These are phyloP conservation scores for Bos indicus DNA, from an alignment of 2,113 vertebrate genomes.

Conservation along the genomic window DNA sequence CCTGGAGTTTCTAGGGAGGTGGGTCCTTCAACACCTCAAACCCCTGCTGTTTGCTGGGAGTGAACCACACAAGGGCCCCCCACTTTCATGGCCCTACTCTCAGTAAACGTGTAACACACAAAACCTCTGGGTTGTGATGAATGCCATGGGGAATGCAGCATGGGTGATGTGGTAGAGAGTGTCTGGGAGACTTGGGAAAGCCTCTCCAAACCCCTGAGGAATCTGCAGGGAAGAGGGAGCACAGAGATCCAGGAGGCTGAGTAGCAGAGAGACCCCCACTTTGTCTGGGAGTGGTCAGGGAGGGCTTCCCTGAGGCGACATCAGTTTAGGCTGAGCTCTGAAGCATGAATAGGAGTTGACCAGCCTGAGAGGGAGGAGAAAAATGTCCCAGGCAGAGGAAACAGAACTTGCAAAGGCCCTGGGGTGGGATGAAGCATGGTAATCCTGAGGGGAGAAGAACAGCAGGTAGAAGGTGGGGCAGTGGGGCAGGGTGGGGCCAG, in stretches of 20 bases:
- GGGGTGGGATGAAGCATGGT: not conserved
- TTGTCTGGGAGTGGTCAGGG: not conserved
- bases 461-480: not conserved
- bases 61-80: not conserved
- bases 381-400: not conserved
- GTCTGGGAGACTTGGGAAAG: not conserved
- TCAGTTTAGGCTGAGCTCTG: not conserved
- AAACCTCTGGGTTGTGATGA: not conserved
- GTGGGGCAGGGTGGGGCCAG: rapidly evolving
- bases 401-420: not conserved
- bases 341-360: not conserved
- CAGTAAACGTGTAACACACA: rapidly evolving
- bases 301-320: not conserved
- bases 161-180: not conserved
- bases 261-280: not conserved
- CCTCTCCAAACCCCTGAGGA: not conserved
- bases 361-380: not conserved
- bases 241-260: not conserved
- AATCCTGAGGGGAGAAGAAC: not conserved
- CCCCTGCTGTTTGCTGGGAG: not conserved
- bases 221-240: not conserved
- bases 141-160: rapidly evolving
- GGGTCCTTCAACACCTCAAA: not conserved
- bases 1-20: not conserved
- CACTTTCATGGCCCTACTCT: not conserved